Conservation (phyloP, 2,113 vertebrate species). For the Melanerpes aurifrons region DNA sequence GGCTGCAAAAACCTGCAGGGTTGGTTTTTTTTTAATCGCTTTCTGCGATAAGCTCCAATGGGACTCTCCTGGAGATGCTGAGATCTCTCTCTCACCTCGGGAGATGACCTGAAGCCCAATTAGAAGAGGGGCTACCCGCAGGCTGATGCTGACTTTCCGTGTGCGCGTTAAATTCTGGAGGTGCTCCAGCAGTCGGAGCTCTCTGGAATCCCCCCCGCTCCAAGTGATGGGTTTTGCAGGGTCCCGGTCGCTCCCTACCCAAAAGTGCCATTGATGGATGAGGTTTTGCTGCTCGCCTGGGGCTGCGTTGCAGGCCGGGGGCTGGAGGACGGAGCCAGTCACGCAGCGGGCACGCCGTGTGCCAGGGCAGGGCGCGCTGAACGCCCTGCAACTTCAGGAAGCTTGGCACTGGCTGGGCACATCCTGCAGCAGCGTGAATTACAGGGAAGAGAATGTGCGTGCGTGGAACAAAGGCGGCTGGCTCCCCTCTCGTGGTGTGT, state of each 20-base stretch:
- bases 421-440: slow-evolving; percentile 14
- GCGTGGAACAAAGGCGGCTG: slow-evolving; percentile 41
- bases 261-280: background rate
- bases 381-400: background rate
- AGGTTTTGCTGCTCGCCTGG: rapidly evolving
- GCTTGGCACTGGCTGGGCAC: background rate
- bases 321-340: background rate
- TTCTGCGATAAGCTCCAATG: background rate
- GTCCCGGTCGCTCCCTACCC: background rate
- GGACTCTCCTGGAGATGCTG: background rate
- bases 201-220: background rate
- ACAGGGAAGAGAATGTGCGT: background rate
- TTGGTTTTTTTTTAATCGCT: background rate
- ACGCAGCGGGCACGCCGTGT: rapidly evolving
- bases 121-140: background rate
- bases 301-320: background rate
- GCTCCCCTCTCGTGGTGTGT: slow-evolving; percentile 4
- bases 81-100: background rate
- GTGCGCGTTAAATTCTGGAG: background rate
- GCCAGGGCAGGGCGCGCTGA: background rate
- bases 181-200: background rate
- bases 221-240: slow-evolving; percentile 13
- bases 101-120: background rate
- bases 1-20: too few relatives aligned
- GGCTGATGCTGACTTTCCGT: background rate